These are phyloP conservation scores for Pyrgilauda ruficollis DNA, from an alignment of 2,113 vertebrate genomes.

Conservation along the genomic window DNA sequence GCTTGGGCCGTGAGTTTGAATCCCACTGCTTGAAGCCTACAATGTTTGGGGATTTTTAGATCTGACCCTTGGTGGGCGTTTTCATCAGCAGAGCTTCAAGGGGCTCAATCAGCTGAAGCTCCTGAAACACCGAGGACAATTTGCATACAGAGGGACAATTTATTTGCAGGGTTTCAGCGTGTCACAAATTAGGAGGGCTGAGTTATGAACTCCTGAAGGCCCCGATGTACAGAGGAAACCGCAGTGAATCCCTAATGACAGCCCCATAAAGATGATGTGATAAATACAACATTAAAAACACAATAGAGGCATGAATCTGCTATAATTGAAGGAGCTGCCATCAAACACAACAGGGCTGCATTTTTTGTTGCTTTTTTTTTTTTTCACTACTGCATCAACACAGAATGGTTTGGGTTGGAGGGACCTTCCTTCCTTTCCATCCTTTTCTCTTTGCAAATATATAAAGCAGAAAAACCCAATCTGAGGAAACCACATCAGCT, in stretches of 20 bases:
- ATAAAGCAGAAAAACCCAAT: not conserved
- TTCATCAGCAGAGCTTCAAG: not conserved
- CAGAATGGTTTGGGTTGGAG: not conserved
- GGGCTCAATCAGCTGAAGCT: not conserved
- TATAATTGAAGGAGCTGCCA: not conserved
- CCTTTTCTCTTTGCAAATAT: not conserved
- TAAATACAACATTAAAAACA: not conserved
- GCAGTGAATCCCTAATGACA: not conserved
- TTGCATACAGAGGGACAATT: not conserved
- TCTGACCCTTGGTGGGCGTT: not conserved
- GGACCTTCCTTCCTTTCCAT: not conserved
- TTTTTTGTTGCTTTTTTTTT: not conserved
- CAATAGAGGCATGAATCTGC: not conserved
- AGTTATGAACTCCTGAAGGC: conserved; percentile 25
- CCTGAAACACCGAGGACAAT: not conserved
- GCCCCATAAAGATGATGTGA: not conserved
- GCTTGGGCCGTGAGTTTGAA: not conserved
- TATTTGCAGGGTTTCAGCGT: not conserved
- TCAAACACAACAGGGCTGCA: not conserved
- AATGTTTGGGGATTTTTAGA: not conserved
- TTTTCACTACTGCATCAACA: too few species aligned
- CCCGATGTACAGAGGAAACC: not conserved
- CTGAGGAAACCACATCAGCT: not conserved
- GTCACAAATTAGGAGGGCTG: conserved; percentile 2
- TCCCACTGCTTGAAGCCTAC: not conserved